phyloP scores from a whole-genome alignment of 2,113 vertebrate species.

The Anguilla rostrata region DNA sequence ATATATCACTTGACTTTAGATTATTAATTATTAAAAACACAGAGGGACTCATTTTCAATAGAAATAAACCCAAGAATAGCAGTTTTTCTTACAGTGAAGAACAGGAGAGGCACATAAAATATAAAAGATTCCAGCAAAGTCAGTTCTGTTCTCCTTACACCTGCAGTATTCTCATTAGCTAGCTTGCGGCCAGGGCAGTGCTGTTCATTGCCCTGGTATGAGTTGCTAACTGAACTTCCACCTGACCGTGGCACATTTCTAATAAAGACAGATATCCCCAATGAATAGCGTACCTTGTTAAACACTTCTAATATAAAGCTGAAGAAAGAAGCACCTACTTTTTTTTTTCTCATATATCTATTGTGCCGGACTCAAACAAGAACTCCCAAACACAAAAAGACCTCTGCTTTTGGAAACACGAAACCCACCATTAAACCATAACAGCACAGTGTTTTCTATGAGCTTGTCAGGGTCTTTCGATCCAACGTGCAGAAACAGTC shows the following conservation, averaged over 20 bases:
- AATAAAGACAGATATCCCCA: background rate
- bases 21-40: background rate
- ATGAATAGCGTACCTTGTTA: background rate
- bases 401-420: background rate
- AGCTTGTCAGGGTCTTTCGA: background rate
- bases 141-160: background rate
- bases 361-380: background rate
- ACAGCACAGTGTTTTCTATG: background rate
- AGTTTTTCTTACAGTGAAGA: background rate
- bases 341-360: background rate
- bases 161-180: background rate
- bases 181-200: background rate
- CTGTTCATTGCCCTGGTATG: background rate
- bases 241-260: background rate
- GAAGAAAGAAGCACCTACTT: background rate
- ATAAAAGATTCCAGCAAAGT: background rate
- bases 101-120: background rate
- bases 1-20: no score
- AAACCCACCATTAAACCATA: background rate
- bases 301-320: background rate
- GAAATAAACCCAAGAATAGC: background rate
- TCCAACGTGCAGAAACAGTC: background rate
- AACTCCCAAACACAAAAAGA: background rate
- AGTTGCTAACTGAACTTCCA: background rate
- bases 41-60: background rate